A percentile compares a stretch with the other conserved stretches of the same genome.
phyloP scores from a whole-genome alignment of 1,140 invertebrate genomes.

The Pseudachorutes palmiensis region DNA sequence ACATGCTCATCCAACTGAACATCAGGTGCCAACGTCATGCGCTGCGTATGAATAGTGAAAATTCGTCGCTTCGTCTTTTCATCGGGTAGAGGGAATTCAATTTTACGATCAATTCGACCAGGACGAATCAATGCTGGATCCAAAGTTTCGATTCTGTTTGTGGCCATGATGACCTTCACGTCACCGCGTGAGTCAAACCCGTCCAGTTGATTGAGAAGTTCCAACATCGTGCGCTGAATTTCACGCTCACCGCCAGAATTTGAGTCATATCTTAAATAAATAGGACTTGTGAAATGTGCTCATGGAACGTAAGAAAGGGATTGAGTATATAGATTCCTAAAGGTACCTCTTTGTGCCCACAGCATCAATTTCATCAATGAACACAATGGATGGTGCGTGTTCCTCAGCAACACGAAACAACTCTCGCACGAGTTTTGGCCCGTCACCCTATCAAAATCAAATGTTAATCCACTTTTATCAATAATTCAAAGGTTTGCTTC shows the following conservation, averaged over 20 bases:
- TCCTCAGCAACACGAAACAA: constrained; percentile 97
- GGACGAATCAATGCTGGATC: constrained; percentile 98
- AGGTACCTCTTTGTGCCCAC: constrained; percentile 85
- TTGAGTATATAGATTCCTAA: too few relatives aligned
- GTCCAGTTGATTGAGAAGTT: constrained; percentile 96
- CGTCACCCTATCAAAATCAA: constrained; percentile 67
- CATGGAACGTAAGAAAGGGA: too few relatives aligned
- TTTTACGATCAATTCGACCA: constrained; percentile 97
- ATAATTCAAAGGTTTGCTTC: not conserved
- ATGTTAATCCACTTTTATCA: not conserved
- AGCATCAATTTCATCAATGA: constrained; percentile 99
- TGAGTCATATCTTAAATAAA: constrained; percentile 69
- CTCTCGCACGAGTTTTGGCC: constrained; percentile 95
- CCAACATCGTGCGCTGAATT: constrained; percentile 99
- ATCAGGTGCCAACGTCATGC: constrained; percentile 95
- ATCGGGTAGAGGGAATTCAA: constrained; percentile 98
- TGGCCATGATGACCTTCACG: constrained; percentile 98
- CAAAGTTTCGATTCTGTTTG: constrained; percentile 97
- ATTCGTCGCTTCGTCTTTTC: constrained; percentile 98
- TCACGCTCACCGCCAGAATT: constrained; percentile 99
- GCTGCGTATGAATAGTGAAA: constrained; percentile 95
- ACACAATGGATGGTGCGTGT: constrained; percentile 98
- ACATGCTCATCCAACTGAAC: constrained; percentile 97
- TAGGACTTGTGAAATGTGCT: not conserved
- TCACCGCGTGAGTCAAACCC: constrained; percentile 95